Evolutionary conservation across 2,113 vertebrate species (phyloP).

Genomic region (Lamprologus ornatipinnis): DNA sequence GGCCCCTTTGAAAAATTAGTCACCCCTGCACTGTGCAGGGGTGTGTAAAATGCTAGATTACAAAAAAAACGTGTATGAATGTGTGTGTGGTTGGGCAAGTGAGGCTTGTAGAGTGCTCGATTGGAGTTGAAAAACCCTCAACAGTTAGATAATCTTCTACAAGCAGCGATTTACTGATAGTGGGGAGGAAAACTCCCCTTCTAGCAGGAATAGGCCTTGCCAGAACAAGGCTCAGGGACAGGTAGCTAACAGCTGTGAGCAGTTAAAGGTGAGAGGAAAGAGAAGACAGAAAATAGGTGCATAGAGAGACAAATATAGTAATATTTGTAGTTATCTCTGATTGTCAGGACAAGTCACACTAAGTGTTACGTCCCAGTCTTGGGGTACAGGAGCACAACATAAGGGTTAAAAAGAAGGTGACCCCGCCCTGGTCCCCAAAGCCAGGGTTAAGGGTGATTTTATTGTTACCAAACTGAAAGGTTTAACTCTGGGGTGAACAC

Average conservation of each 20-base stretch:
- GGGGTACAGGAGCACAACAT: neutral
- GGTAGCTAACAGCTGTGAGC: neutral
- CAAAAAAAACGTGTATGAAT: neutral
- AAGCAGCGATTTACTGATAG: neutral
- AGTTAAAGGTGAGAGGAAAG: neutral
- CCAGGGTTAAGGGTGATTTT: neutral
- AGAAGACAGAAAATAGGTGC: neutral
- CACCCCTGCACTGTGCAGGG: neutral
- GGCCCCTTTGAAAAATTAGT: neutral
- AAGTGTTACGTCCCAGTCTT: neutral
- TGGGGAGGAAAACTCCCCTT: neutral
- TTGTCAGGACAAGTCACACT: neutral
- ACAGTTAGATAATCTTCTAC: neutral
- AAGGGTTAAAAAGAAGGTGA: neutral
- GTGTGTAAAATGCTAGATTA: neutral
- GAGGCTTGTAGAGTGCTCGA: neutral
- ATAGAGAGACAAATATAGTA: neutral
- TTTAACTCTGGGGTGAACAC: neutral
- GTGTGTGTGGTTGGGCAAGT: neutral
- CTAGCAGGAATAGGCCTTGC: neutral
- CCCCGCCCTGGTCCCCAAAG: neutral
- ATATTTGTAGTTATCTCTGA: neutral
- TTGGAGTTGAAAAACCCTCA: neutral
- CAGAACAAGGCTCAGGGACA: neutral
- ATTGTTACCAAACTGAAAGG: neutral